Conservation (phyloP, 1,140 invertebrate species). For the Archegozetes longisetosus region DNA sequence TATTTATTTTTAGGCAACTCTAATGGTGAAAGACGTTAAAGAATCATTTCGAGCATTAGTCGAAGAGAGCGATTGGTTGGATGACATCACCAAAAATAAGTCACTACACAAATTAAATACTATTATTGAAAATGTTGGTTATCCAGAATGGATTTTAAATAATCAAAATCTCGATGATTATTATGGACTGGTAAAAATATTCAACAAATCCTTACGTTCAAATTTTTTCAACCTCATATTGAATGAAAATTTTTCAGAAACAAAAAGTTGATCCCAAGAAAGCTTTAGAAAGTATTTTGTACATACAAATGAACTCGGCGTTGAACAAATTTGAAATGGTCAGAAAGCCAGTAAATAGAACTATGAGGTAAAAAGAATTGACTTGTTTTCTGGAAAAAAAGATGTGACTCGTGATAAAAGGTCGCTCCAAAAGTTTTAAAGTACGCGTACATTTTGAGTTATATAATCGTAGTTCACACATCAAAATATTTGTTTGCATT, state of each 20-base stretch:
- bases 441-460: no score
- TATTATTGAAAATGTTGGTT: conserved; percentile 73
- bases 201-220: not conserved
- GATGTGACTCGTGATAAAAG: no score
- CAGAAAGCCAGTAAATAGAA: not conserved
- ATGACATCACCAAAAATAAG: conserved; percentile 53
- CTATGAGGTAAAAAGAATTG: not conserved
- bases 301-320: conserved; percentile 30
- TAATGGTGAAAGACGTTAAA: conserved; percentile 24
- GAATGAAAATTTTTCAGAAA: not conserved
- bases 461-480: no score
- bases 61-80: conserved; percentile 72
- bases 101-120: conserved; percentile 53
- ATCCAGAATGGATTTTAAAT: conserved; percentile 67
- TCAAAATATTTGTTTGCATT: no score
- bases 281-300: not conserved
- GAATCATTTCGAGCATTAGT: conserved; percentile 21
- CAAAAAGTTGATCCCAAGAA: not conserved
- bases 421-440: no score
- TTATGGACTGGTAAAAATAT: conserved; percentile 43
- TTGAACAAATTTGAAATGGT: conserved; percentile 47
- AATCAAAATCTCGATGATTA: conserved; percentile 47
- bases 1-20: not conserved
- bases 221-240: not conserved
- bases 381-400: no score